A percentile compares a stretch with the other conserved stretches of the same genome.
Conservation (phyloP, 2,888 invertebrate species). For the Drosophila ustulata region DNA sequence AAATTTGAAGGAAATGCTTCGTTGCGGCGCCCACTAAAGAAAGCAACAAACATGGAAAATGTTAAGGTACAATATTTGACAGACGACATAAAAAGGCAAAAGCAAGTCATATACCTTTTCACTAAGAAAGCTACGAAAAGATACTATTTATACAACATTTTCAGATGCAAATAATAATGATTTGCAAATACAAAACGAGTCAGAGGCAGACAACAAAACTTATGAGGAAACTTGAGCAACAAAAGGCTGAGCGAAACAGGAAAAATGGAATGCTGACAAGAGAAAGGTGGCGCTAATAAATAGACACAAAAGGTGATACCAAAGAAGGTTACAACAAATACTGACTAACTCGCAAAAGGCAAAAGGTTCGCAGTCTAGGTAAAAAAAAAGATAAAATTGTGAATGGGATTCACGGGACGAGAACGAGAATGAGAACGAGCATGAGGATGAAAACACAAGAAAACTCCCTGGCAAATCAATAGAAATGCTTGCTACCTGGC, state of each 20-base stretch:
- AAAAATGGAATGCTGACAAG: constrained; percentile 59
- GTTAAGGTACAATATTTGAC: constrained; percentile 70
- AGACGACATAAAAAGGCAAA: constrained; percentile 52
- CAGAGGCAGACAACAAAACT: constrained; percentile 40
- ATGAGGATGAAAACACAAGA: constrained; percentile 16
- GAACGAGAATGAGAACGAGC: not conserved
- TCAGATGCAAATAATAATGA: constrained; percentile 76
- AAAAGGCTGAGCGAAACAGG: not conserved
- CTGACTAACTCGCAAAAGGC: constrained; percentile 27
- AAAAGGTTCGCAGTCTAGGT: constrained; percentile 46
- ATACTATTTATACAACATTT: constrained; percentile 51
- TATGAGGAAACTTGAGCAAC: constrained; percentile 27
- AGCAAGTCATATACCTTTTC: constrained; percentile 51
- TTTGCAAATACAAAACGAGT: constrained; percentile 75
- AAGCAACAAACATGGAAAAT: constrained; percentile 63
- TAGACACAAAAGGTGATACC: constrained; percentile 71
- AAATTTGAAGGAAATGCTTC: constrained; percentile 61
- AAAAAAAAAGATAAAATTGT: constrained; percentile 35
- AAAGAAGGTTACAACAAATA: constrained; percentile 55
- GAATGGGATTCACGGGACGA: constrained; percentile 36
- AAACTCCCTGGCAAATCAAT: constrained; percentile 66
- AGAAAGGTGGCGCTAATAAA: constrained; percentile 74
- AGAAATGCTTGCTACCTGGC: constrained; percentile 52
- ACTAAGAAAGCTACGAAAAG: constrained; percentile 8
- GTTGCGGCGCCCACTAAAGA: constrained; percentile 23